Base-by-base conservation (phyloP, 1,140 invertebrate species). In the Papilio machaon region DNA sequence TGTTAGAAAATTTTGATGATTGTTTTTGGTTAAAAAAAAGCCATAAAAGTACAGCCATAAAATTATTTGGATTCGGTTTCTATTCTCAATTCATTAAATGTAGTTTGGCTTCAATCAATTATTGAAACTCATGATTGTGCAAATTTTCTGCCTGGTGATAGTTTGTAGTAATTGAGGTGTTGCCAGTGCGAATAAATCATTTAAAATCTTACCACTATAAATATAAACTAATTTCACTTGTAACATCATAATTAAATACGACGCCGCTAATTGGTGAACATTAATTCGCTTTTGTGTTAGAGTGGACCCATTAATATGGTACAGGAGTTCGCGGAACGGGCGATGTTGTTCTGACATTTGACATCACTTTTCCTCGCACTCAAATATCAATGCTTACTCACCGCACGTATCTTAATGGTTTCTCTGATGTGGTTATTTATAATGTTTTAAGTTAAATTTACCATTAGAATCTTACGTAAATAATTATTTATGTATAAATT, bases 361-460 rank as follows among this genome's bases (percentile, higher is more conserved):
- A 88, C 86, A 86, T 85, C 82, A 84, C 82, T 85, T 84, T 76
- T 82, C 86, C 76, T 30, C 54, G 75, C 30, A 67, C 86, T 77
- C 82, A 86, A 85, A 85, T 86, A 85, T 84, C 84, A 85, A 76
- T 73, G 80, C 83, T 88, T 87, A 87, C 82, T 87, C 87, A 87
- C 82, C 81, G 84, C 82, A 81, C 85, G 80, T 83, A 79, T 79
- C 58, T 79, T 64, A 79, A 64, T 79, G 23, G 64, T 70, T 35
- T 11, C 11, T 35, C 23, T 35, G 64, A 35, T 70, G 30, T 70
- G 64, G 9, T 30, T 70, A 70, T 70, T 67, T 67, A 70, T 70
- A 70, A 35, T 64, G 15, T 8, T 35, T 70, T 38, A 35, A 70
- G 35, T 70, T 70, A 70, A 70, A 35, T 70, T 11, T 30, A 4